A percentile compares a stretch with the other conserved stretches of the same genome.
phyloP scores from a whole-genome alignment of 1,140 invertebrate species.

The Microvelia longipes region DNA sequence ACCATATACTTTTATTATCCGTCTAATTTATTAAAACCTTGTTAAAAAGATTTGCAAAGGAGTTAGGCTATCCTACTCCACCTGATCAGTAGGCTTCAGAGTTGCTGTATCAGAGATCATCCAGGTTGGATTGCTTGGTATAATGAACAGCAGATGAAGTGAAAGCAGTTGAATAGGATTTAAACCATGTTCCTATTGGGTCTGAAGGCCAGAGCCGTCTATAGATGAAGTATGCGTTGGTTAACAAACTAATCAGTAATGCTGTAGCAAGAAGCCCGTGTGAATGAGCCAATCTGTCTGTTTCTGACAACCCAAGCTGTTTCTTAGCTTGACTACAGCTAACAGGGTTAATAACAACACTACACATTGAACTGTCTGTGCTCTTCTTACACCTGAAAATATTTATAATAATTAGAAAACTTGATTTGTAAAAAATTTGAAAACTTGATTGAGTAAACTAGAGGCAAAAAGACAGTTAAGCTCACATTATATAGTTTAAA shows the following conservation, averaged over 20 bases:
- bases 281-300: neutral
- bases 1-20: too few relatives aligned
- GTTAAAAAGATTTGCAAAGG: too few relatives aligned
- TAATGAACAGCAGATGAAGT: constrained; percentile 6
- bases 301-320: neutral
- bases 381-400: neutral
- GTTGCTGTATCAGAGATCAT: neutral
- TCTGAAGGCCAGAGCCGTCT: neutral
- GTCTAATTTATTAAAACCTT: too few relatives aligned
- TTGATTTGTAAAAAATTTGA: too few relatives aligned
- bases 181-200: neutral
- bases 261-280: neutral
- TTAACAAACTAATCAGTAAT: neutral
- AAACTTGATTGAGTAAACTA: too few relatives aligned
- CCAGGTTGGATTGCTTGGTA: constrained; percentile 7
- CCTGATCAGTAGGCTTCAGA: too few relatives aligned
- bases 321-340: neutral
- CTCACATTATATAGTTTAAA: too few relatives aligned
- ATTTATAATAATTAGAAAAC: neutral
- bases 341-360: neutral
- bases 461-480: too few relatives aligned
- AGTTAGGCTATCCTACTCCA: too few relatives aligned
- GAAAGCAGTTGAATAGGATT: neutral
- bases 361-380: neutral
- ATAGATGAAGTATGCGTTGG: neutral